A percentile compares a stretch with the other conserved stretches of the same genome.
phyloP scores from a whole-genome alignment of 92 coral and sea anemone genomes.

The Heliopora coerulea region DNA sequence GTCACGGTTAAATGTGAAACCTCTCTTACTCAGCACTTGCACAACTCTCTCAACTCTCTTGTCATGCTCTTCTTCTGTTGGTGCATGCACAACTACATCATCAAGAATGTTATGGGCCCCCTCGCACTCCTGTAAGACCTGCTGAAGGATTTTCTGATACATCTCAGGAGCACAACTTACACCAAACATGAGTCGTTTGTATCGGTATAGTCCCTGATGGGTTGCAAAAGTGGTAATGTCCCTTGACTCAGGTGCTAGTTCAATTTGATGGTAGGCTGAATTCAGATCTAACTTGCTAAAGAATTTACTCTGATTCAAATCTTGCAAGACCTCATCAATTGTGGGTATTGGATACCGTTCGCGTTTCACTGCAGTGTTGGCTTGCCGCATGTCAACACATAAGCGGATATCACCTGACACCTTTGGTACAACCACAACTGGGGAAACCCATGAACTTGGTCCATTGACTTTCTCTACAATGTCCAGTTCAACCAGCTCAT shows the following conservation, averaged over 20 bases:
- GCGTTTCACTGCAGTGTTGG: conserved; percentile 46
- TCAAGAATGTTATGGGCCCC: conserved; percentile 52
- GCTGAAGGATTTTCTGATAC: conserved; percentile 38
- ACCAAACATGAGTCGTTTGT: conserved; percentile 53
- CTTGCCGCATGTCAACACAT: conserved; percentile 50
- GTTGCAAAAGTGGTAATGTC: conserved; percentile 51
- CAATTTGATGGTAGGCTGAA: conserved; percentile 48
- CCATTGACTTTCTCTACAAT: no score
- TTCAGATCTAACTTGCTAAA: conserved; percentile 45
- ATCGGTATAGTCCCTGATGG: conserved; percentile 50
- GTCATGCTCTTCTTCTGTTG: conserved; percentile 57
- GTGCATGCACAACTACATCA: conserved; percentile 43
- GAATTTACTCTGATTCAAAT: no score
- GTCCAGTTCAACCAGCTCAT: no score
- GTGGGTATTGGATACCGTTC: conserved; percentile 55
- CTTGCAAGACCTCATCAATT: conserved; percentile 52
- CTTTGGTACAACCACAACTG: conserved; percentile 50
- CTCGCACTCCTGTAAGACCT: conserved; percentile 51
- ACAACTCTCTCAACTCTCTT: conserved; percentile 43
- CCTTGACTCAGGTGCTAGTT: conserved; percentile 54
- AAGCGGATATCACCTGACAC: conserved; percentile 51
- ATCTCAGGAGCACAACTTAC: conserved; percentile 45
- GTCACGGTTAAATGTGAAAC: conserved; percentile 43
- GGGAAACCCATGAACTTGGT: background rate
- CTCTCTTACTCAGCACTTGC: conserved; percentile 33